These are phyloP conservation scores for Apis florea DNA, from an alignment of 1,140 invertebrate genomes.

Conservation along the genomic window DNA sequence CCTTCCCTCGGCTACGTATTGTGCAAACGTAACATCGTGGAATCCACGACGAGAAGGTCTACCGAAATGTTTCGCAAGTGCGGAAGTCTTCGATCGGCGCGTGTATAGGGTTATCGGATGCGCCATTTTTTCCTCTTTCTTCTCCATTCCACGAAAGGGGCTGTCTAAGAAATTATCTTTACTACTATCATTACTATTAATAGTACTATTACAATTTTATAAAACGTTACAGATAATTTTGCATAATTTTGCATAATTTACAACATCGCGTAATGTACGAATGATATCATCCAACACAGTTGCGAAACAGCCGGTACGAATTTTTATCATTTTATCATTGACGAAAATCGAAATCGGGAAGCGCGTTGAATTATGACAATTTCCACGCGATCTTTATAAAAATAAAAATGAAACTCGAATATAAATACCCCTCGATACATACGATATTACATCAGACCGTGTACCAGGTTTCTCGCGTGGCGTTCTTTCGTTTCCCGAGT, in stretches of 20 bases:
- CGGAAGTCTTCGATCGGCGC: constrained; percentile 24
- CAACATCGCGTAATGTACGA: no score
- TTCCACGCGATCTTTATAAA: not conserved
- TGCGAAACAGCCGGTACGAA: no score
- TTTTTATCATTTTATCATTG: no score
- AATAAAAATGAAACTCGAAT: not conserved
- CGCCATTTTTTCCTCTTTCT: not conserved
- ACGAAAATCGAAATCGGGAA: no score
- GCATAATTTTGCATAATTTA: no score
- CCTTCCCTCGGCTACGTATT: constrained; percentile 8
- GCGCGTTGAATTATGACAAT: no score
- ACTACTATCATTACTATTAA: not conserved
- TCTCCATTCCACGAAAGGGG: not conserved
- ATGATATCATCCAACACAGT: no score
- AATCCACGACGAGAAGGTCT: constrained; percentile 27
- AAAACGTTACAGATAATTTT: no score
- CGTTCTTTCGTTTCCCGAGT: not conserved
- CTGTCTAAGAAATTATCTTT: not conserved
- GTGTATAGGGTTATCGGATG: not conserved
- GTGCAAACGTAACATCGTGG: constrained; percentile 28
- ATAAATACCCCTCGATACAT: not conserved
- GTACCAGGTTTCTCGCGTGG: not conserved
- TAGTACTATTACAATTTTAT: no score
- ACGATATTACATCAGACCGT: not conserved
- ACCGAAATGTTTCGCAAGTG: constrained; percentile 31